Base-by-base conservation (phyloP, 1,140 invertebrate genomes). In the Antheraea pernyi region DNA sequence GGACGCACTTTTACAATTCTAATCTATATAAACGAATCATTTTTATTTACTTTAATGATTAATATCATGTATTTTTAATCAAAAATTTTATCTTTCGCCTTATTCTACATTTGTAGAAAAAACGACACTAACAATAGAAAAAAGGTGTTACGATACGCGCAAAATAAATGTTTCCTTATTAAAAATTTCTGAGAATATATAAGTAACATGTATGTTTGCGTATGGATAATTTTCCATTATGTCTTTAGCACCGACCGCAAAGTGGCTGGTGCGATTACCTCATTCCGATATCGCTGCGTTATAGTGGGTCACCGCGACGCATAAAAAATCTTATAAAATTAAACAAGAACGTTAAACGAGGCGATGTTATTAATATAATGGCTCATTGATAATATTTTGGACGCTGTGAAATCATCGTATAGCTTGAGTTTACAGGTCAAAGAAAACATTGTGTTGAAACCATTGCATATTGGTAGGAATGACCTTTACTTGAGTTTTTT, bases 101-200 rank as follows among this genome's bases (percentile, higher is more conserved):
- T n/a, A n/a, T n/a, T n/a, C n/a, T n/a, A n/a, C n/a, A n/a, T n/a
- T n/a, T n/a, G n/a, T 39, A 39, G 9, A 6, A 39, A 39, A 39
- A 39, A 39, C 37, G 9, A 6, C 37, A 6, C 11, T 48, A 9
- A 48, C 11, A 9, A 48, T 3, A 48, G 7, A 9, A 3, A 48
- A 48, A 48, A 3, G 11, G 7, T 9, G 46, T 16, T 13, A 53
- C 13, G 13, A 53, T 53, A 53, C 6, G 46, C 6, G 6, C 46
- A 53, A 53, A 53, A 16, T n/a, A 53, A 53, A 53, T 53, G 46
- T 53, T 53, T 53, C 46, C 16, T 53, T 53, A n/a, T 53, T 53
- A 53, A 13, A 53, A 53, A 16, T 11, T 53, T 53, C 46, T 53
- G 7, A 42, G 39, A 53, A 53, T 53, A 53, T 16, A 16, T 53